Evolutionary conservation across 1,140 invertebrate genomes (phyloP).

Genomic region (Drosophila orena): DNA sequence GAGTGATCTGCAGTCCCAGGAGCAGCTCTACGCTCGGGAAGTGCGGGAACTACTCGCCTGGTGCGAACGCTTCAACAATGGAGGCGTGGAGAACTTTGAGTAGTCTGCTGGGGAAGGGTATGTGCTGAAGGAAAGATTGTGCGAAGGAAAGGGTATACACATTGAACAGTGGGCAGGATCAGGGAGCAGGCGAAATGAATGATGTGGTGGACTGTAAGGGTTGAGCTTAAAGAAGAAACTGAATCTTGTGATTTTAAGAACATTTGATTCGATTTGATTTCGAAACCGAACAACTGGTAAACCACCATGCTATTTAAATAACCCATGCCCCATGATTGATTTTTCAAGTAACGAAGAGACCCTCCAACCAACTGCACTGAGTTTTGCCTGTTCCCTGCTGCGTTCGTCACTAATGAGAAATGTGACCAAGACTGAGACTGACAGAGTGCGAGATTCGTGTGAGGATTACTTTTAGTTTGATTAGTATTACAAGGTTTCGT

Average conservation of each 20-base stretch:
- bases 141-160: conserved; percentile 6
- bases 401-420: conserved; percentile 24
- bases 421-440: conserved; percentile 64
- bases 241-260: too few species aligned
- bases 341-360: too few species aligned
- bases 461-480: conserved; percentile 38
- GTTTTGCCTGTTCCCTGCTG: conserved; percentile 12
- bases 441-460: conserved; percentile 40
- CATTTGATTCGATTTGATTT: background rate
- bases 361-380: background rate
- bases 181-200: background rate
- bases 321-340: too few species aligned
- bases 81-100: conserved; percentile 74
- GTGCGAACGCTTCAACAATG: conserved; percentile 82
- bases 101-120: conserved; percentile 4
- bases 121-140: too few species aligned
- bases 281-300: too few species aligned
- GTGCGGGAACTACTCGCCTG: conserved; percentile 75
- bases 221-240: too few species aligned
- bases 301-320: too few species aligned
- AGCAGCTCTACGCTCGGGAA: conserved; percentile 73
- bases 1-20: conserved; percentile 48
- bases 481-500: conserved; percentile 61
- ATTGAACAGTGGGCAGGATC: conserved; percentile 4
- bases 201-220: background rate